phyloP scores from a whole-genome alignment of 2,888 invertebrate genomes.

The Drosophila peninsularis region DNA sequence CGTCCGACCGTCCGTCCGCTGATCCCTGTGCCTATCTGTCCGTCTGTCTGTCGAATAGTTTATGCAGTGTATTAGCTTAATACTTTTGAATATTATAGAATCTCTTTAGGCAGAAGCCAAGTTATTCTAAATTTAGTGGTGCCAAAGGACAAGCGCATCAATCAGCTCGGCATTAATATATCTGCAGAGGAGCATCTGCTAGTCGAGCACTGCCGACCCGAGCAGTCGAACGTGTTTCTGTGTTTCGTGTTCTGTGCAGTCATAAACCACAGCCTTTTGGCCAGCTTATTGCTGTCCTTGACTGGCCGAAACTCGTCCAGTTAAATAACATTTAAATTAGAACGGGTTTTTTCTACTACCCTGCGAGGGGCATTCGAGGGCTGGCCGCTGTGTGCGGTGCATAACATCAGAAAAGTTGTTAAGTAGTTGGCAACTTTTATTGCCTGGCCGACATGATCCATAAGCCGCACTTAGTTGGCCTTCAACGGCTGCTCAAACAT shows the following conservation, averaged over 20 bases:
- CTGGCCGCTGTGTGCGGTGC: neutral
- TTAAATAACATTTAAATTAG: constrained; percentile 47
- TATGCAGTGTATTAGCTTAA: no score
- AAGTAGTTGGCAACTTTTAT: constrained; percentile 70
- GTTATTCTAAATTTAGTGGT: no score
- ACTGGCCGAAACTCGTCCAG: constrained; percentile 14
- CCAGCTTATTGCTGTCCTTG: constrained; percentile 33
- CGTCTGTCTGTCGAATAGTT: no score
- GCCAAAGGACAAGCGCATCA: no score
- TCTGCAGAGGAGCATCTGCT: no score
- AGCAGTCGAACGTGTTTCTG: neutral
- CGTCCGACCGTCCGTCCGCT: no score
- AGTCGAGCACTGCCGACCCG: neutral
- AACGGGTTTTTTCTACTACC: neutral
- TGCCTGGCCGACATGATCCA: constrained; percentile 49
- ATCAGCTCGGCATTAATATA: no score
- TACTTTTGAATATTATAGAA: no score
- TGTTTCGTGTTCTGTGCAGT: neutral
- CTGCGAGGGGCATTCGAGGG: neutral
- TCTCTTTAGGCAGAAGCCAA: no score
- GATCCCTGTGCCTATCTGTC: no score
- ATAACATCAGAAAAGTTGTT: constrained; percentile 43
- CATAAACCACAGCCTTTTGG: constrained; percentile 3
- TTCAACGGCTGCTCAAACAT: constrained; percentile 48
- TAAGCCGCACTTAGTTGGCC: constrained; percentile 47